phyloP scores from a whole-genome alignment of 35 echinoderm and acorn worm genomes.

The Heliocidaris erythrogramma region DNA sequence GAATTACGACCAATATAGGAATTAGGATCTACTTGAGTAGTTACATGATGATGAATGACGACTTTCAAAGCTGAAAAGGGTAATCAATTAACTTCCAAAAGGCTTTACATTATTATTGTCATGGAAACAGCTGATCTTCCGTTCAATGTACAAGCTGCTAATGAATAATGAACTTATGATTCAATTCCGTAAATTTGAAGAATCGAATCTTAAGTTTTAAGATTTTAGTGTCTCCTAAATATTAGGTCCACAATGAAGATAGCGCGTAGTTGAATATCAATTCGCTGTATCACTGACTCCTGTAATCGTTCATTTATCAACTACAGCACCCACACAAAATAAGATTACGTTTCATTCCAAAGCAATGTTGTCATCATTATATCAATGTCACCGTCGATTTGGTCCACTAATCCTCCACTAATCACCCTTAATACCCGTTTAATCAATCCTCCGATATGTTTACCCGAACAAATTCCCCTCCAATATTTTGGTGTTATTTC shows the following conservation, averaged over 20 bases:
- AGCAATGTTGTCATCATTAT: slow-evolving; percentile 1
- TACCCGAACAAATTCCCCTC: not conserved
- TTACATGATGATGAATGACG: too few relatives aligned
- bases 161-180: not conserved
- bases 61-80: too few relatives aligned
- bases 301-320: not conserved
- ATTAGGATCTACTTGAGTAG: too few relatives aligned
- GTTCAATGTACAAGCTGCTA: not conserved
- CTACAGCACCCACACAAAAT: not conserved
- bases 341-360: not conserved
- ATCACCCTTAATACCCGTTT: slow-evolving; percentile 40
- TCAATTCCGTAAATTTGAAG: not conserved
- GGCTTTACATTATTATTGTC: not conserved
- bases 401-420: not conserved
- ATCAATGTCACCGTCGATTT: not conserved
- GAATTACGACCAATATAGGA: too few relatives aligned
- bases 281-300: not conserved
- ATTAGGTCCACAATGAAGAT: not conserved
- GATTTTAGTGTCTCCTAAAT: not conserved
- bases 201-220: not conserved
- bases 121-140: not conserved
- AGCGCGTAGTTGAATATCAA: not conserved
- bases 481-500: slow-evolving; percentile 6
- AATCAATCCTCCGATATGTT: slow-evolving; percentile 1
- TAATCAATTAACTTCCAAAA: not conserved